Evolutionary conservation across 2,888 invertebrate species (phyloP), one percentile per base, ranked within the genome.

Genomic region (Watsonalla binaria): DNA sequence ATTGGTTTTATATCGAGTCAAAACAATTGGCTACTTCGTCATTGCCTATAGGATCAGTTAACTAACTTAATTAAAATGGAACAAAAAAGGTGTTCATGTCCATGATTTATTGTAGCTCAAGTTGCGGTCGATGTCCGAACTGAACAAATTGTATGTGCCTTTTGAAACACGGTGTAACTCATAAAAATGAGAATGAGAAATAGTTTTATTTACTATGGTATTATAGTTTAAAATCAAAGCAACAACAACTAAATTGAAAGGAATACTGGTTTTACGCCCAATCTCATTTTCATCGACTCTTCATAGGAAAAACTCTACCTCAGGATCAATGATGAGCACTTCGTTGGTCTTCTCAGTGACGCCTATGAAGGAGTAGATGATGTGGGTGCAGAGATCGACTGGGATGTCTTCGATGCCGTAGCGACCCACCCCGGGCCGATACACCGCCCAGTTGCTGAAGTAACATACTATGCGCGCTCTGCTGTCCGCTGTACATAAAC

Each of bases 321-420:
- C 96, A 5, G 94, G 94, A 78, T 97, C 97, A 51, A 97, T 94
- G 15, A 97, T 90, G 7, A 96, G 90, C 6, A 96, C 93, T 68
- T 94, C 93, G 93, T 95, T 95, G 11, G 92, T 93, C 39, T 93
- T 93, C 80, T 96, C 95, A 65, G 95, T 93, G 58, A 97, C 94
- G 0, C 97, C 97, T 63, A 97, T 94, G 84, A 97, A 97, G 4
- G 97, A 96, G 85, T 97, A 97, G 52, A 97, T 94, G 48, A 97
- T 81, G 79, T 97, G 97, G 0, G 97, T 97, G 78, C 97, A 97
- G 59, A 95, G 83, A 59, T 95, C 94, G 0, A 93, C 94, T 0
- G 97, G 97, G 51, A 97, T 92, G 79, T 97, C 96, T 53, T 96
- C 95, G 61, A 97, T 93, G n/a, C 93, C 94, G 75, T 97, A 97